Percentiles rank a stretch among this genome's conserved stretches.
These are phyloP conservation scores for Erpetoichthys calabaricus DNA, from an alignment of 2,797 vertebrate genomes.

Conservation along the genomic window DNA sequence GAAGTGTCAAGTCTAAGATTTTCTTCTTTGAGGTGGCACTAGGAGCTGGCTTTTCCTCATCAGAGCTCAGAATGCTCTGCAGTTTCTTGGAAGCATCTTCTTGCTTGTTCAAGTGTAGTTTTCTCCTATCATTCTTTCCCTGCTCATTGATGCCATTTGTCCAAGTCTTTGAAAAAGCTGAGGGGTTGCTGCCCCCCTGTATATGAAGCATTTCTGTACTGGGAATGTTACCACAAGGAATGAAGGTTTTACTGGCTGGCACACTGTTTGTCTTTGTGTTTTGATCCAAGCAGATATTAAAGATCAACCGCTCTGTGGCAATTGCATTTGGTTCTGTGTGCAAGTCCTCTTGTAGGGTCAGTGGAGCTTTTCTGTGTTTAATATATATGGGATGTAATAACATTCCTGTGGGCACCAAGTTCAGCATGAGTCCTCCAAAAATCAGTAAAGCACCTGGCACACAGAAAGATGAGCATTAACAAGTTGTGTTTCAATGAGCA, in stretches of 20 bases:
- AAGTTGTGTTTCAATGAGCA: not conserved
- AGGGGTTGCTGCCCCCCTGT: slow-evolving; percentile 6
- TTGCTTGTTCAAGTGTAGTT: slow-evolving; percentile 24
- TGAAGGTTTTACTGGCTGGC: no score
- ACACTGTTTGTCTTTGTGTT: no score
- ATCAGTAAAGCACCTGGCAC: slow-evolving; percentile 69
- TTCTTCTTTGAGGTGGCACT: slow-evolving; percentile 34
- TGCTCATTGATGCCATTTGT: slow-evolving; percentile 17
- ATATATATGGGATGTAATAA: slow-evolving; percentile 55
- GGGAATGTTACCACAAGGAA: not conserved
- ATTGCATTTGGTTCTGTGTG: slow-evolving; percentile 31
- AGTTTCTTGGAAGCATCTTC: slow-evolving; percentile 6
- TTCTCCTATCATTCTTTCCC: slow-evolving; percentile 16
- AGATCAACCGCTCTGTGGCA: slow-evolving; percentile 32
- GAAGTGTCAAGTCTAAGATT: slow-evolving; percentile 63
- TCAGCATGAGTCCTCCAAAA: slow-evolving; percentile 73
- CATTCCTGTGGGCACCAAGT: slow-evolving; percentile 81
- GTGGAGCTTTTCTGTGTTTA: slow-evolving; percentile 27
- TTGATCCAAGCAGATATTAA: slow-evolving; percentile 36
- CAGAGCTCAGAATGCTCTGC: no score
- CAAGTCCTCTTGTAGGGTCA: slow-evolving; percentile 33
- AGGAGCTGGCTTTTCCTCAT: slow-evolving; percentile 6
- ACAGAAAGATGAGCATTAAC: slow-evolving; percentile 8
- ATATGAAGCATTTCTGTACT: not conserved
- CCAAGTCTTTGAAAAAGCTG: no score